Conservation (phyloP, 2,888 invertebrate genomes). For the Leptothorax acervorum region DNA sequence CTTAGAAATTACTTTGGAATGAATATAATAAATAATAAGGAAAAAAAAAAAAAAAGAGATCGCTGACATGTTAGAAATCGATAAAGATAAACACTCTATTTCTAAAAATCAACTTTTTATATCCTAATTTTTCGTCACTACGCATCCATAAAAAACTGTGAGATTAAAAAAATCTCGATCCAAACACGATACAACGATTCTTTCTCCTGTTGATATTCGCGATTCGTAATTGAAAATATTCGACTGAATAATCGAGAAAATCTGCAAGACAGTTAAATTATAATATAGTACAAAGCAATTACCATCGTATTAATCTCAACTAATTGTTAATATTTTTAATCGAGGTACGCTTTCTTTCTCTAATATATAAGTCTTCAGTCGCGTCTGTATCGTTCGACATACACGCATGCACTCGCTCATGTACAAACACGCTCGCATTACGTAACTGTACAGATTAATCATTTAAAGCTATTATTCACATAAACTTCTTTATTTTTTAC, state of each 20-base stretch:
- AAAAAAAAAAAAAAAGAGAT: constrained; percentile 49
- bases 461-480: constrained; percentile 70
- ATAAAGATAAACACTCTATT: background rate
- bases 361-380: constrained; percentile 39
- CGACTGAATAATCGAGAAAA: background rate
- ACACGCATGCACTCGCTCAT: constrained; percentile 8
- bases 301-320: constrained; percentile 28
- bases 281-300: constrained; percentile 39
- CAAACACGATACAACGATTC: constrained; percentile 33
- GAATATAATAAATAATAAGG: constrained; percentile 49
- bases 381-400: constrained; percentile 7
- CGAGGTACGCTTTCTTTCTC: constrained; percentile 32
- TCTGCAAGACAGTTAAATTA: constrained; percentile 38
- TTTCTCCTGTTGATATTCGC: background rate
- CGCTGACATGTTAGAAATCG: constrained; percentile 39
- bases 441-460: constrained; percentile 66
- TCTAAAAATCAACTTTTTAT: background rate
- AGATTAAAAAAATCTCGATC: constrained; percentile 34
- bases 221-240: background rate
- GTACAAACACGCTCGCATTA: constrained; percentile 65
- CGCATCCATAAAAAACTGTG: constrained; percentile 12
- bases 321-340: constrained; percentile 35
- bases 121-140: constrained; percentile 27
- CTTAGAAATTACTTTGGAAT: constrained; percentile 51
- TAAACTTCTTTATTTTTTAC: constrained; percentile 50